Evolutionary conservation across 2,797 vertebrate species (phyloP).

Genomic region (Parauchenoglanis punctatus): DNA sequence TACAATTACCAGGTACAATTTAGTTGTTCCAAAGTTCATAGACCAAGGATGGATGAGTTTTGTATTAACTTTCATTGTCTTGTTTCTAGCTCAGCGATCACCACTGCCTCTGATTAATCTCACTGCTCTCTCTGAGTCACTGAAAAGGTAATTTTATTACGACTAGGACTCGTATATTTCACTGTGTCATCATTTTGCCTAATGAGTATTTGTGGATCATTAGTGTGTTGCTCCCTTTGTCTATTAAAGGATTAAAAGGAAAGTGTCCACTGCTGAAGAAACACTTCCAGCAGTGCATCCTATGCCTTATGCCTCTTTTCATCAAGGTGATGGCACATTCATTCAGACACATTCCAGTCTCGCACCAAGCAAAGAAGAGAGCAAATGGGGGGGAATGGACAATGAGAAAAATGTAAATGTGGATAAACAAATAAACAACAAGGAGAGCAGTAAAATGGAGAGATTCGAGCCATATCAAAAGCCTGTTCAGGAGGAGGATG

Average conservation of each 20-base stretch:
- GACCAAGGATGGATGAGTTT: not conserved
- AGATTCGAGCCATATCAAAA: not conserved
- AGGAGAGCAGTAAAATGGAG: not conserved
- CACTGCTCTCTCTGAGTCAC: constrained; percentile 23
- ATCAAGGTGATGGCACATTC: not conserved
- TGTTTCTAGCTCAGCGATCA: constrained; percentile 35
- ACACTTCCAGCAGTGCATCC: not conserved
- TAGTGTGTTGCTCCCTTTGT: not conserved
- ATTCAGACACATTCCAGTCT: constrained; percentile 1
- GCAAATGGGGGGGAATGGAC: not conserved
- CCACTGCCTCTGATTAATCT: constrained; percentile 46
- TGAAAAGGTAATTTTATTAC: constrained; percentile 34
- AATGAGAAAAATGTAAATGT: not conserved
- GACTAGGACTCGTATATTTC: constrained; percentile 5
- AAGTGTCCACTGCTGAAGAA: constrained; percentile 15
- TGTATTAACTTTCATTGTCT: not conserved
- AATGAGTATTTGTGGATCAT: not conserved
- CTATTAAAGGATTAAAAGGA: constrained; percentile 35
- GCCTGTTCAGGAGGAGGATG: constrained; percentile 22
- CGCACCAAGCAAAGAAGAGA: constrained; percentile 14
- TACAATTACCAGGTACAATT: not conserved
- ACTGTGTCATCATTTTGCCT: not conserved
- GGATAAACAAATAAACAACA: not conserved
- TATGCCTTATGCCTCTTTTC: not conserved
- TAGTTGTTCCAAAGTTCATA: not conserved